Evolutionary conservation across 2,797 vertebrate species (phyloP), one percentile per base, ranked within the genome.

Genomic region (Anolis apletophallus): DNA sequence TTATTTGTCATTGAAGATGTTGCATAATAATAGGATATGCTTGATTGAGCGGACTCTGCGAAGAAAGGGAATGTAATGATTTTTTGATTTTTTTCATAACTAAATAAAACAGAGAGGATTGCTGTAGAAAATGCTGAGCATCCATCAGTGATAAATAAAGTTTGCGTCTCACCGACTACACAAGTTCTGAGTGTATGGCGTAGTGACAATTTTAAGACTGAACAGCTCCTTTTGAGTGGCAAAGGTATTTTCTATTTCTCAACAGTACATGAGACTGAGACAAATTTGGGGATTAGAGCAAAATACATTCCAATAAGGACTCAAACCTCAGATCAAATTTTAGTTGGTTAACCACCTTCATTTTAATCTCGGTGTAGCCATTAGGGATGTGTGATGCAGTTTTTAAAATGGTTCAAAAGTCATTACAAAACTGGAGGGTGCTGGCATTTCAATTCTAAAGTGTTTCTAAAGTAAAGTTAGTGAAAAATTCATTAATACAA

Each of bases 11-110:
- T 78, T 36, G 21, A 34, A 32, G 19, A 59, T 59, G 54, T 78
- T 78, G n/a, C 57, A 32, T 78, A 59, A 78, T 78, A 78, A 55
- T 54, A 78, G 54, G 76, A 36, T 78, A 59, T 36, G 76, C 76
- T 59, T 78, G 54, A 55, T 19, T 78, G n/a, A 55, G 32, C 14
- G 34, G n/a, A 78, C 75, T 57, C n/a, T 21, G n/a, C 55, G 54
- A 57, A 59, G 8, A 55, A 54, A 77, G 76, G 32, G 12, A 36
- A 59, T 17, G 13, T 61, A 61, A 79, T 79, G 23, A 79, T 79
- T 26, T 73, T 46, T 73, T 29, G 26, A 8, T 64, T 61, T 72
- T 72, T 46, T 40, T 40, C 61, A 61, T 54, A 29, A 55, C 50
- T 32, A 50, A 59, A 26, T 59, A 57, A 36, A n/a, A 79, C 13